A percentile compares a stretch with the other conserved stretches of the same genome.
phyloP scores from a whole-genome alignment of 2,797 vertebrate genomes.

The Sebastes variabilis region DNA sequence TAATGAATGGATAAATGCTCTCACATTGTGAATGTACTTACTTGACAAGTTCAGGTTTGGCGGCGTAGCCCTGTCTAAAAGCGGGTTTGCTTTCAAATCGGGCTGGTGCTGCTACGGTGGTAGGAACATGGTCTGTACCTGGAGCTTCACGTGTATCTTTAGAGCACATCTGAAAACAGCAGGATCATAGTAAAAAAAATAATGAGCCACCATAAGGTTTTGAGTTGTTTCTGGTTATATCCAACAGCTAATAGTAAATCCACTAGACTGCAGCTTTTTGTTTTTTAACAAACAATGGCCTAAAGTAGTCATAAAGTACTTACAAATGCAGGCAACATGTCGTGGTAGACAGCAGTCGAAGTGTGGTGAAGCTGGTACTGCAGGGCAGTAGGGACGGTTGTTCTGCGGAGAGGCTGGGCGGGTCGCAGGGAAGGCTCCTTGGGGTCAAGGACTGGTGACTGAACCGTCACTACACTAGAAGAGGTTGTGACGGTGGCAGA shows the following conservation, averaged over 20 bases:
- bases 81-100: constrained; percentile 91
- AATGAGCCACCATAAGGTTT: neutral
- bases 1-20: neutral
- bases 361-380: constrained; percentile 94
- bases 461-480: constrained; percentile 73
- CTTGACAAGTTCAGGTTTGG: constrained; percentile 87
- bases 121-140: constrained; percentile 82
- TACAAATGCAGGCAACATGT: constrained; percentile 99
- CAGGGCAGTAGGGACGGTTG: constrained; percentile 84
- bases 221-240: neutral
- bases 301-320: constrained; percentile 65
- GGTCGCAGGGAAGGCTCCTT: constrained; percentile 94
- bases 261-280: neutral
- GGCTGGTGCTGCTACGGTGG: constrained; percentile 84
- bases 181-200: neutral
- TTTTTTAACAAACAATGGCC: neutral
- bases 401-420: constrained; percentile 89
- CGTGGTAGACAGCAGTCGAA: constrained; percentile 94
- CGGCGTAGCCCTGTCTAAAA: constrained; percentile 86
- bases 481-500: constrained; percentile 82
- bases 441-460: constrained; percentile 79
- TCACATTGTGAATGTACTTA: constrained; percentile 53
- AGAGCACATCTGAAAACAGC: constrained; percentile 91
- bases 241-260: neutral
- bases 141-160: constrained; percentile 90